These are phyloP conservation scores for Neoitamus cyanurus DNA, from an alignment of 2,888 invertebrate species.

Conservation along the genomic window DNA sequence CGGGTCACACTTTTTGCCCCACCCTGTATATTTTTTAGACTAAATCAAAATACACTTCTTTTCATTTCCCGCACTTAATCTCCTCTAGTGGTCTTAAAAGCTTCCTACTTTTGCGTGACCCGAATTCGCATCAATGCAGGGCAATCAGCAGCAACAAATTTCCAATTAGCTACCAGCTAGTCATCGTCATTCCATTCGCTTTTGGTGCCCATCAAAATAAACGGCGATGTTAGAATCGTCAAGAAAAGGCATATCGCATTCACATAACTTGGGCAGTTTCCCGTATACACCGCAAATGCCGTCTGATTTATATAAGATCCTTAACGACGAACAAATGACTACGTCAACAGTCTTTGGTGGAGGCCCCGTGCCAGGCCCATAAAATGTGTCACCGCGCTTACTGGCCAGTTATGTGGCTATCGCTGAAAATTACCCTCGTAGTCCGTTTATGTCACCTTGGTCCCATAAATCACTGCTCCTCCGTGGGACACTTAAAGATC, in stretches of 20 bases:
- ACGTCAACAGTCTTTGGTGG: background rate
- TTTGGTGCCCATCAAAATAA: background rate
- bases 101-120: background rate
- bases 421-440: background rate
- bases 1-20: too few relatives aligned
- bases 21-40: too few relatives aligned
- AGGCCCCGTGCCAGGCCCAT: conserved; percentile 6
- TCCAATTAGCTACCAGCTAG: background rate
- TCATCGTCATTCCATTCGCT: background rate
- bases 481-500: background rate
- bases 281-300: background rate
- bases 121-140: background rate
- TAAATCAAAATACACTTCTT: background rate
- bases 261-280: background rate
- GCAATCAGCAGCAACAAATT: background rate
- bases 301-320: conserved; percentile 15
- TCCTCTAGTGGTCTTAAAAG: background rate
- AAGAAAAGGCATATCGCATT: background rate
- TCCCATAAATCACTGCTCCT: conserved; percentile 17
- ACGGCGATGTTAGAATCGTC: background rate
- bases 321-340: conserved; percentile 17
- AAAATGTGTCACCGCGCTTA: conserved; percentile 12
- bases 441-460: conserved; percentile 14
- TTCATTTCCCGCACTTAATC: background rate
- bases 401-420: too few relatives aligned